Conservation (phyloP, 2,888 invertebrate genomes). For the Athripsodes cinereus region DNA sequence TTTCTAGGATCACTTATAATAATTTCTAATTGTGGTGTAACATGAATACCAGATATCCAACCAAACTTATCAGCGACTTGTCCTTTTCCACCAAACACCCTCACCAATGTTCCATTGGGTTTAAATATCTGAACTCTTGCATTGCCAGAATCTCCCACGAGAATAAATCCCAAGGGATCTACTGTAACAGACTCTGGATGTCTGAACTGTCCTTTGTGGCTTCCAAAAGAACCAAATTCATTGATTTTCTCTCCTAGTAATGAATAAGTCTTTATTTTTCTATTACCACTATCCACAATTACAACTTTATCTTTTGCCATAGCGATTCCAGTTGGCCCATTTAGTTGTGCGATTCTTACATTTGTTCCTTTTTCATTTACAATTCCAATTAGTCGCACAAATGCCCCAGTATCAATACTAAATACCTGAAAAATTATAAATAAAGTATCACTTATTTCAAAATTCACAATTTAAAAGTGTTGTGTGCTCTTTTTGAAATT, state of each 20-base stretch:
- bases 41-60: slow-evolving; percentile 64
- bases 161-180: slow-evolving; percentile 65
- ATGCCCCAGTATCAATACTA: slow-evolving; percentile 52
- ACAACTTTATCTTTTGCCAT: slow-evolving; percentile 49
- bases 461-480: too few relatives aligned
- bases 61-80: slow-evolving; percentile 50
- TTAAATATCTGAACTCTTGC: slow-evolving; percentile 70
- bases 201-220: slow-evolving; percentile 62
- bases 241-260: slow-evolving; percentile 50
- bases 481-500: too few relatives aligned
- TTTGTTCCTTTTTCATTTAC: slow-evolving; percentile 35
- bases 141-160: slow-evolving; percentile 76
- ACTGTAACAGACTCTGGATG: slow-evolving; percentile 68
- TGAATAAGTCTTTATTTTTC: slow-evolving; percentile 58
- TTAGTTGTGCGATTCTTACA: slow-evolving; percentile 50
- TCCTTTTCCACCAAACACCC: slow-evolving; percentile 56
- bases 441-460: background rate
- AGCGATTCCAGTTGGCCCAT: slow-evolving; percentile 66
- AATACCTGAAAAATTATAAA: slow-evolving; percentile 37
- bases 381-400: slow-evolving; percentile 56
- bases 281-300: slow-evolving; percentile 66
- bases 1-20: slow-evolving; percentile 57
- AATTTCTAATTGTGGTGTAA: slow-evolving; percentile 55
- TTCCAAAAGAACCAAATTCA: slow-evolving; percentile 62
- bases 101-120: slow-evolving; percentile 60